These are phyloP conservation scores for Hypomesus transpacificus DNA, from an alignment of 2,113 vertebrate species.

Conservation along the genomic window DNA sequence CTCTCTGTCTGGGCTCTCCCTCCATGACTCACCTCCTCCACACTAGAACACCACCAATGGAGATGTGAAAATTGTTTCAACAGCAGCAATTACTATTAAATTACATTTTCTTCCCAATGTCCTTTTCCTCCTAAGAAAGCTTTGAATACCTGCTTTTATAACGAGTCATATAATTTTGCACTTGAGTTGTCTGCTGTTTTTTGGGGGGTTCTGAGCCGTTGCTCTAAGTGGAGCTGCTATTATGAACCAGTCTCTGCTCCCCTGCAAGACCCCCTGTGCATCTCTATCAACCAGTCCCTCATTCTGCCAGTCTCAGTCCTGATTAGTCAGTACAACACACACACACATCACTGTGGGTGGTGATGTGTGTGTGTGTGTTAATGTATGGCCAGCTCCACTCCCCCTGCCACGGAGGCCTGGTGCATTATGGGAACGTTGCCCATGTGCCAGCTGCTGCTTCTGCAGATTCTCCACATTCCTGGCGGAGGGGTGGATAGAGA, in stretches of 20 bases:
- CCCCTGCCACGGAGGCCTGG: constrained; percentile 7
- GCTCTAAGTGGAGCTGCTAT: no score
- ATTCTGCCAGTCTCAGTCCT: no score
- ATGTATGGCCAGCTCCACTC: constrained; percentile 2
- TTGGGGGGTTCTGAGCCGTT: no score
- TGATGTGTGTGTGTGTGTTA: no score
- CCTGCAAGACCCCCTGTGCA: no score
- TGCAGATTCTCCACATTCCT: constrained; percentile 70
- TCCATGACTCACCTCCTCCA: neutral
- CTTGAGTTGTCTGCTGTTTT: no score
- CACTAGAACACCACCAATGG: neutral
- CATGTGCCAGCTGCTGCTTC: constrained; percentile 64
- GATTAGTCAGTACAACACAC: no score
- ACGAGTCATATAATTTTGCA: no score
- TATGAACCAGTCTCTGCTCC: no score
- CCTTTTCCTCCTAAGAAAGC: neutral
- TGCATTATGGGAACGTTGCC: constrained; percentile 49
- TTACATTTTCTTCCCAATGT: neutral
- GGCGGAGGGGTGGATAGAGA: neutral
- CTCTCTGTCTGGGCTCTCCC: neutral
- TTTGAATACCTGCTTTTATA: neutral
- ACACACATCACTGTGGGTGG: no score
- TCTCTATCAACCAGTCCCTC: no score
- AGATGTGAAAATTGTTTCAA: neutral
- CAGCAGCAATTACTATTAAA: neutral